phyloP scores from a whole-genome alignment of 2,888 invertebrate species.

The Caenorhabditis sulstoni region DNA sequence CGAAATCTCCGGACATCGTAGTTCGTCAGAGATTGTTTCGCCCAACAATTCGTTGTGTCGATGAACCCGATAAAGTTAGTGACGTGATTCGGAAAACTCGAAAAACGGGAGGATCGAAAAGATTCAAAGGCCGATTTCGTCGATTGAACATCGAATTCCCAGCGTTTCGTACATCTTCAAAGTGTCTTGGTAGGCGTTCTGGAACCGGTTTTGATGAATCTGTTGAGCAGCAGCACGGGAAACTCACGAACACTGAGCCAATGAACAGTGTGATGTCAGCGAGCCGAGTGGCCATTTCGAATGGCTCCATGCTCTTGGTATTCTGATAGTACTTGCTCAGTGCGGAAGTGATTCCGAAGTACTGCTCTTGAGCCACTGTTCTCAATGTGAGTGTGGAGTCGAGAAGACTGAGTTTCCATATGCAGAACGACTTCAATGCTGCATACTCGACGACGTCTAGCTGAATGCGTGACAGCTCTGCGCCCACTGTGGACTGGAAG shows the following conservation, averaged over 20 bases:
- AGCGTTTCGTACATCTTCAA: neutral
- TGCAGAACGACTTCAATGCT: conserved; percentile 57
- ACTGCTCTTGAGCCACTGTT: conserved; percentile 40
- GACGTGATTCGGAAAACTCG: neutral
- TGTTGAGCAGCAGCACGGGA: neutral
- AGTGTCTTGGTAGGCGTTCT: conserved; percentile 1
- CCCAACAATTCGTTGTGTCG: neutral
- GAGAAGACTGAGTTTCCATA: conserved; percentile 56
- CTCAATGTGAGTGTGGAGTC: conserved; percentile 41
- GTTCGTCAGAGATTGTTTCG: too few species aligned
- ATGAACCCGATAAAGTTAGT: neutral
- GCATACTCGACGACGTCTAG: conserved; percentile 61
- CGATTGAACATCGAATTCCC: neutral
- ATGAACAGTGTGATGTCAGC: conserved; percentile 45
- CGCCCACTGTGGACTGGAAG: neutral
- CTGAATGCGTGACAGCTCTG: neutral
- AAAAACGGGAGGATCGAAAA: neutral
- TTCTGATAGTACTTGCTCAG: conserved; percentile 37
- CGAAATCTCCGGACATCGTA: too few species aligned
- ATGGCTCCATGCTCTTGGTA: neutral
- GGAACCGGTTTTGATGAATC: neutral
- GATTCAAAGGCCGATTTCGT: too few species aligned
- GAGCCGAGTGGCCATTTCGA: conserved; percentile 30
- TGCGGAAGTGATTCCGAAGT: conserved; percentile 31
- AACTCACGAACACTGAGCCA: conserved; percentile 44